Base-by-base conservation (phyloP, 2,888 invertebrate species). In the Aspidiotus destructor region DNA sequence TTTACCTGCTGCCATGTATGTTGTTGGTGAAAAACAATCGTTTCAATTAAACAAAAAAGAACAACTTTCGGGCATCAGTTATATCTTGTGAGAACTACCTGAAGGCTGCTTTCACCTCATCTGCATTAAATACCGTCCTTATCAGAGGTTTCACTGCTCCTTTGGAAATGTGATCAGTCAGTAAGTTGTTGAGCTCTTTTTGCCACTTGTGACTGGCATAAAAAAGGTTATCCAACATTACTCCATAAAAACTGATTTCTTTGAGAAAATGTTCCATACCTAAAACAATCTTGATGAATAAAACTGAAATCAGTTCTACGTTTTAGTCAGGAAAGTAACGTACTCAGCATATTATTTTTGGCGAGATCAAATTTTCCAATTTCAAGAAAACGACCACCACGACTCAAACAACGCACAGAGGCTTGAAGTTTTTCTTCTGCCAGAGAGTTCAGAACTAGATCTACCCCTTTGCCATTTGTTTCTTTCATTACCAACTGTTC, bases 371-470 rank as follows among this genome's bases (percentile, higher is more conserved):
- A 88, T 78, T 92, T 92, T 58, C 92, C 92, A 71, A 93, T 92
- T 79, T 92, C 92, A 62, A 92, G 77, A 77, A 92, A 92, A 69
- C 85, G 80, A 10, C 92, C 86, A 0, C 81, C 79, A 2, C 73
- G 73, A 0, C 81, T 83, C 11, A 86, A 76, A 72, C 86, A 86
- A 3, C 85, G 78, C 0, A 85, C 76, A 0, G 86, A 85, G 0
- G 86, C 88, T 74, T 84, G 82, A 0, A 96, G 81, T 77, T 96
- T 96, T 60, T 97, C 95, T 75, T 92, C 95, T 0, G 95, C 85
- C 55, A 98, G 79, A 0, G 94, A 95, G 77, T 98, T 98, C 8
- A 93, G 79, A 13, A 97, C 89, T 68, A 95, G 79, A 75, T 98
- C 91, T 0, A 98, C 96, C 53, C 96, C 95, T 73, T 82, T 81